Base-by-base conservation (phyloP, 2,797 vertebrate species). In the Ambastaia sidthimunki region DNA sequence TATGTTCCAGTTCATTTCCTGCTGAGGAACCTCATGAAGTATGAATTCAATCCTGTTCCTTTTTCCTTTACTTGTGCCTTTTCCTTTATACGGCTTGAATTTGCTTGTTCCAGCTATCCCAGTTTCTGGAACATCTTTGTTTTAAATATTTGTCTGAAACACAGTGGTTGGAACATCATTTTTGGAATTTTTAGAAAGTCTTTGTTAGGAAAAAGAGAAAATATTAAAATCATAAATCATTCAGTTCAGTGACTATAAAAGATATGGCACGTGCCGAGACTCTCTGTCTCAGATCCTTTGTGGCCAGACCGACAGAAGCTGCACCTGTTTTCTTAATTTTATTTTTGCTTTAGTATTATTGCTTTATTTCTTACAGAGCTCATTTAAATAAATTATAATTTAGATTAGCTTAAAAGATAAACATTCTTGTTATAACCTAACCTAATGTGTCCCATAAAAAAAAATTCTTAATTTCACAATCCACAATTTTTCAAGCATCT, bases 151-250 rank as follows among this genome's bases (percentile, higher is more conserved):
- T 65, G 47, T 47, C 13, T 74, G 6, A 63, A 52, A 63, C 13
- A 6, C 25, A 15, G 4, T 12, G 16, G 10, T n/a, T 23, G 15
- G 54, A 59, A 59, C 15, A 65, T 50, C 12, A 66, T 44, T 67
- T 65, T 4, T 37, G 4, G 34, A 11, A 47, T 75, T 71, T 60
- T 41, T 3, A 0, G 19, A 21, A 11, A 63, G 47, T 48, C 15
- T 68, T 50, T 72, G 25, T 19, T 2, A 70, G 31, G 41, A 57
- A 81, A 71, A 65, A 60, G 50, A 62, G 52, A 54, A 70, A 18
- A 66, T 59, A 50, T 81, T 71, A 69, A 74, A 77, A 63, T 48
- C 34, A 69, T 73, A 73, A 82, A 68, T 82, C 62, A 77, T 72
- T 59, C 52, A 62, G 54, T 62, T 77, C 68, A 67, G 60, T 63